phyloP scores from a whole-genome alignment of 2,113 vertebrate species.

The Mastomys coucha region DNA sequence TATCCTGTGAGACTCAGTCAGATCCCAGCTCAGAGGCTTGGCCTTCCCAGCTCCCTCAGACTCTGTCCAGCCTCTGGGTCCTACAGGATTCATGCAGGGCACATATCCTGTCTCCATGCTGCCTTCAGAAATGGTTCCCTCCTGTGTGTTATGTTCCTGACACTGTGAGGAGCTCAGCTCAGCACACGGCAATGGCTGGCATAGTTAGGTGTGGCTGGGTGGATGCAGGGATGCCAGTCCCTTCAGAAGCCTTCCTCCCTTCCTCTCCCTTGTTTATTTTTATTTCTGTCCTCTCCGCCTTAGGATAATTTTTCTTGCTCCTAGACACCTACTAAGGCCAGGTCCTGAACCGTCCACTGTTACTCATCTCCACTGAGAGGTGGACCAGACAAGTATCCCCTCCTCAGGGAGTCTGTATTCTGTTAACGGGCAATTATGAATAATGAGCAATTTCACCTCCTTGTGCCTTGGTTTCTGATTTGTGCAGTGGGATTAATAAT shows the following conservation, averaged over 20 bases:
- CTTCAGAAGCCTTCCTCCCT: not conserved
- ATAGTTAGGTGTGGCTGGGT: not conserved
- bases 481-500: constrained; percentile 54
- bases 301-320: not conserved
- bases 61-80: not conserved
- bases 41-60: not conserved
- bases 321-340: not conserved
- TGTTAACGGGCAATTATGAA: constrained; percentile 37
- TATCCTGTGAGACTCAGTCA: not conserved
- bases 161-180: not conserved
- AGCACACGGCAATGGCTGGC: not conserved
- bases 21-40: not conserved
- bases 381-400: not conserved
- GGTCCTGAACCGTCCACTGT: not conserved
- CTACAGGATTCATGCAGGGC: not conserved
- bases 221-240: not conserved
- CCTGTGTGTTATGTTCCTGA: not conserved
- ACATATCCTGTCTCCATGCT: not conserved
- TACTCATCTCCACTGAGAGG: not conserved
- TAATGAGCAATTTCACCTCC: constrained; percentile 60
- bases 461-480: constrained; percentile 49
- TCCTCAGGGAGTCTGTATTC: not conserved
- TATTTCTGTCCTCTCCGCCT: not conserved
- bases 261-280: not conserved
- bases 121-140: not conserved